Conservation (phyloP, 2,888 invertebrate species). For the Pollenia labialis region DNA sequence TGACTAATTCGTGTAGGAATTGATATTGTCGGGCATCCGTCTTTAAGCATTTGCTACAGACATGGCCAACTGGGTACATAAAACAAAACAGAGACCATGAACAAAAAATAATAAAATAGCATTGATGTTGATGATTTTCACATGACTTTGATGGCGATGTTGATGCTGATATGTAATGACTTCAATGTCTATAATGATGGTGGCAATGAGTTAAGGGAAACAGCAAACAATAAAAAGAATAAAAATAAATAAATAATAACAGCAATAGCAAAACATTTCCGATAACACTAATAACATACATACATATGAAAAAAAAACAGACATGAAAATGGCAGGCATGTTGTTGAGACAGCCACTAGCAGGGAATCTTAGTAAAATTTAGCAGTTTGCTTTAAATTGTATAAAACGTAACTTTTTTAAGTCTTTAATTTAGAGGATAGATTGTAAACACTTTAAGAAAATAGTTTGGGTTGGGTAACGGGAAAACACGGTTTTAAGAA, state of each 20-base stretch:
- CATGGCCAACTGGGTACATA: neutral
- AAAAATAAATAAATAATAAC: slow-evolving; percentile 2
- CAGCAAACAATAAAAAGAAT: neutral
- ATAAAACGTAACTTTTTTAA: slow-evolving; percentile 21
- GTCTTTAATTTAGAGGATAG: slow-evolving; percentile 22
- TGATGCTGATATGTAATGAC: slow-evolving; percentile 56
- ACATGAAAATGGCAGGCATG: neutral
- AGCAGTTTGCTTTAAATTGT: neutral
- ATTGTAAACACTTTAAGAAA: neutral
- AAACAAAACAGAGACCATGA: neutral
- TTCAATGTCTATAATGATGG: slow-evolving; percentile 54
- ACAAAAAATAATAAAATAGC: neutral
- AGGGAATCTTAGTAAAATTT: slow-evolving; percentile 13
- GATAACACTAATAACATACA: slow-evolving; percentile 54
- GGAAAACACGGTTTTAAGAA: too few species aligned
- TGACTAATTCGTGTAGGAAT: too few species aligned
- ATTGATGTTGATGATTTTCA: slow-evolving; percentile 54
- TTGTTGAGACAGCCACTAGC: neutral
- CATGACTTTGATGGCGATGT: slow-evolving; percentile 50
- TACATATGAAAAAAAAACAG: neutral
- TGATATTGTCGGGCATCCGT: too few species aligned
- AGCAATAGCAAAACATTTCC: slow-evolving; percentile 43
- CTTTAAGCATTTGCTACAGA: too few species aligned
- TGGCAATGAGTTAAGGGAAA: slow-evolving; percentile 13
- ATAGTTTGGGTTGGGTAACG: too few species aligned